These are phyloP conservation scores for Rhingia rostrata DNA, from an alignment of 2,888 invertebrate genomes.

Conservation along the genomic window DNA sequence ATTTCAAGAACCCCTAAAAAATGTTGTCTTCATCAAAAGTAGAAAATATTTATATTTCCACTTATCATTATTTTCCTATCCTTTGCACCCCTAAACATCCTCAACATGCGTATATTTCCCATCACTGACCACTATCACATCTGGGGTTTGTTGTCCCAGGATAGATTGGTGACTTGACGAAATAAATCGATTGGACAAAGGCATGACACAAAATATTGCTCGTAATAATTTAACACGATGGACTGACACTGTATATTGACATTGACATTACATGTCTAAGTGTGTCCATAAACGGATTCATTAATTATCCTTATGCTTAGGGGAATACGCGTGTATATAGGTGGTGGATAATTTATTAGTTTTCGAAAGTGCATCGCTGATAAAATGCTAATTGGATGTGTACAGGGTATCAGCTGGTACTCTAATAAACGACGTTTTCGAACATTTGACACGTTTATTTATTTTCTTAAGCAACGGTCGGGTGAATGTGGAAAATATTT, in stretches of 20 bases:
- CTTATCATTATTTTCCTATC: too few relatives aligned
- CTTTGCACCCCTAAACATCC: too few relatives aligned
- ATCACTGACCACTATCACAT: slow-evolving; percentile 12
- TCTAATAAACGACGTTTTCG: neutral
- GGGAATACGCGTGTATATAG: slow-evolving; percentile 7
- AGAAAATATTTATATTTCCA: too few relatives aligned
- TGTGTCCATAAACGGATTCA: slow-evolving; percentile 40
- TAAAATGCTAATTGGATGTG: slow-evolving; percentile 13
- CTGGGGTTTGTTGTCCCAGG: slow-evolving; percentile 36
- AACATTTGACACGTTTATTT: slow-evolving; percentile 19
- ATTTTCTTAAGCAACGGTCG: slow-evolving; percentile 2
- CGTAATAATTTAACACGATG: slow-evolving; percentile 43
- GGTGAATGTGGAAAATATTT: slow-evolving; percentile 16
- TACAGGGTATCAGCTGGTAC: slow-evolving; percentile 29
- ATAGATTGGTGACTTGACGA: slow-evolving; percentile 7
- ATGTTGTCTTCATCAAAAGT: too few relatives aligned
- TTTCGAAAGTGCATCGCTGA: slow-evolving; percentile 20
- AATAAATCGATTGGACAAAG: slow-evolving; percentile 29
- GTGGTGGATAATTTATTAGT: slow-evolving; percentile 24
- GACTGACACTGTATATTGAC: slow-evolving; percentile 48
- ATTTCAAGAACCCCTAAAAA: too few relatives aligned
- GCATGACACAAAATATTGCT: slow-evolving; percentile 40
- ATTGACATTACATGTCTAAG: slow-evolving; percentile 20
- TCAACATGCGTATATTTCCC: too few relatives aligned
- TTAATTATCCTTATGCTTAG: slow-evolving; percentile 34